These are phyloP conservation scores for Podotricha telesiphe DNA, from an alignment of 2,888 invertebrate species.

Conservation along the genomic window DNA sequence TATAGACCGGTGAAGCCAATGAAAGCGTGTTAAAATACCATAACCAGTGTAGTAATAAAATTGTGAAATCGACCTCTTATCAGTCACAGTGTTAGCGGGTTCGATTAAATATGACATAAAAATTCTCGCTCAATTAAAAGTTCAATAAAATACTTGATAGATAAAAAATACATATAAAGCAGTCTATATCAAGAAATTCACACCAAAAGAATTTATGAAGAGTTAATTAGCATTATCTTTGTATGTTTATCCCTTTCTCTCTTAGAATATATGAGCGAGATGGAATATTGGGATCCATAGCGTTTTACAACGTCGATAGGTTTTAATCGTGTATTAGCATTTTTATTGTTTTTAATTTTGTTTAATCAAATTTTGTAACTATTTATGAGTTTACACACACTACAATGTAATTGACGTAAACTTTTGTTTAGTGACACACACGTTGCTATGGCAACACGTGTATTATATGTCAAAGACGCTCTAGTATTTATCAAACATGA, in stretches of 20 bases:
- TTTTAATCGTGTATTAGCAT: conserved; percentile 22
- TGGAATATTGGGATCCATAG: conserved; percentile 1
- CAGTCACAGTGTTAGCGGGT: conserved; percentile 3
- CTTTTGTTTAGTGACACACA: background rate
- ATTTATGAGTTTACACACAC: background rate
- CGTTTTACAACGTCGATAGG: conserved; percentile 19
- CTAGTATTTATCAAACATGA: too few relatives aligned
- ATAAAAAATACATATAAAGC: conserved; percentile 18
- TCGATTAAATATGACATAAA: background rate
- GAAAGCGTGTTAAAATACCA: too few relatives aligned
- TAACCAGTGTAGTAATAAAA: background rate
- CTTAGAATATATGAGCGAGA: conserved; percentile 32
- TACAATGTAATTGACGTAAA: too few relatives aligned
- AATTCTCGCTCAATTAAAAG: conserved; percentile 19
- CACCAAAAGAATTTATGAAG: conserved; percentile 22
- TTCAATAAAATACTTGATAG: conserved; percentile 13
- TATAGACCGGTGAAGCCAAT: too few relatives aligned
- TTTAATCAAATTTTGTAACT: conserved; percentile 8
- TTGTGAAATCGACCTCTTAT: background rate
- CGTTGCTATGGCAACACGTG: too few relatives aligned
- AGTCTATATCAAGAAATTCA: conserved; percentile 15
- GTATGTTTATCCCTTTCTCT: conserved; percentile 24
- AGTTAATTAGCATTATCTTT: conserved; percentile 18
- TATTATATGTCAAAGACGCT: background rate
- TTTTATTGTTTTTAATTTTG: conserved; percentile 20